Evolutionary conservation across 2,797 vertebrate species (phyloP), one percentile per base, ranked within the genome.

Genomic region (Ctenochaetus hawaiiensis): DNA sequence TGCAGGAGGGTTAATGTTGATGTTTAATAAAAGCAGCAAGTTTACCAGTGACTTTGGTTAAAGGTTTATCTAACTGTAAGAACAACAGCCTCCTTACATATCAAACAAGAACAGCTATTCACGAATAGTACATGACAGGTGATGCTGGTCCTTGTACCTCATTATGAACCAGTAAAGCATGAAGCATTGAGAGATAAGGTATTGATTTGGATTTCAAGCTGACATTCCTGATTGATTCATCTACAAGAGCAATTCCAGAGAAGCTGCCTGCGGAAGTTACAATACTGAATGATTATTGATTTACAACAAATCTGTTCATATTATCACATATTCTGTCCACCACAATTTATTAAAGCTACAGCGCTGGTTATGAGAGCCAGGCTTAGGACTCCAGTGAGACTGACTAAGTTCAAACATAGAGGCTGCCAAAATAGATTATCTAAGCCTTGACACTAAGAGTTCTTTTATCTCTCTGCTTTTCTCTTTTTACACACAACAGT

Each of bases 11-110:
- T 17, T 41, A 10, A 37, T 14, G 48, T 41, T 60, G 62, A 67
- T 75, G 48, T 75, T 44, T 52, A 45, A 79, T 51, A 8, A n/a
- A 78, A 30, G 56, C 48, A 6, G 64, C 4, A 2, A 2, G 3
- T 49, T 48, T 18, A 22, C 72, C 43, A 54, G 37, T 43, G 53
- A 58, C 77, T 65, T 66, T 68, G 9, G 72, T 80, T 68, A 57
- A 72, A 77, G 49, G 37, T 48, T 69, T 22, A 65, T 54, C 67
- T 43, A 45, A 68, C 68, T 74, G 54, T 23, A 17, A 22, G 14
- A 14, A 8, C 4, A 23, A 23, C 34, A 17, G 26, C 47, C 4
- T 1, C 26, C 47, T 22, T 2, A 51, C 2, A 1, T 26, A 26
- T 16, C 22, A 53, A 53, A 22, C 4, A 52, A 23, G 51, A 23